Evolutionary conservation across 2,113 vertebrate species (phyloP), one percentile per base, ranked within the genome.

Genomic region (Rhinolophus ferrumequinum): DNA sequence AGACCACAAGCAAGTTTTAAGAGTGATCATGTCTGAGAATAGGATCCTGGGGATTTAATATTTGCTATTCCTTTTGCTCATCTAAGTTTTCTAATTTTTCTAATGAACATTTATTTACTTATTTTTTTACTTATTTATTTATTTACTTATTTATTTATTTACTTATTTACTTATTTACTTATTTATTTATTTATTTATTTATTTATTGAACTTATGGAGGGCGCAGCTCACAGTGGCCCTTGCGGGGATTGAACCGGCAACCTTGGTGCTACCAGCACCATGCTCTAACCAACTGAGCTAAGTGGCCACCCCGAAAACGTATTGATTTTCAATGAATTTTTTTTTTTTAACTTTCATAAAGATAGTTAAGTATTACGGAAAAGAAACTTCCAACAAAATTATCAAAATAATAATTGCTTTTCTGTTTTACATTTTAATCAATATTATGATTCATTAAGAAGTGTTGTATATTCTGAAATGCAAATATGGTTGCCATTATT

Each of bases 281-380:
- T 44, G 41, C 41, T 44, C 41, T 44, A 44, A 44, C 41, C 41
- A 44, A 44, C 41, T 44, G 41, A 44, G 41, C 41, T 44, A 44
- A 44, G 4, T 6, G 41, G 41, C 41, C 41, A 44, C 41, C 41
- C 5, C 41, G 41, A 44, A 44, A 44, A 44, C 41, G 41, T 44
- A 79, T 26, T 77, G 67, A 8, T 70, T 85, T 62, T 58, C 26
- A 91, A 70, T 62, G 19, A 80, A 79, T 35, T 66, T 8, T 60
- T 56, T 95, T 47, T 90, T 64, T 86, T 35, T 44, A 44, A 38
- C n/a, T 75, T 89, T 73, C 58, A 85, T 38, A 95, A 97, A 93
- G 64, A 81, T 66, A 79, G 44, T 33, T 87, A 73, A 90, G 33
- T 8, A 80, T 67, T 83, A 89, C 7, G 28, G 41, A 83, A 92